phyloP scores from a whole-genome alignment of 2,113 vertebrate species.

The Mesitornis unicolor region DNA sequence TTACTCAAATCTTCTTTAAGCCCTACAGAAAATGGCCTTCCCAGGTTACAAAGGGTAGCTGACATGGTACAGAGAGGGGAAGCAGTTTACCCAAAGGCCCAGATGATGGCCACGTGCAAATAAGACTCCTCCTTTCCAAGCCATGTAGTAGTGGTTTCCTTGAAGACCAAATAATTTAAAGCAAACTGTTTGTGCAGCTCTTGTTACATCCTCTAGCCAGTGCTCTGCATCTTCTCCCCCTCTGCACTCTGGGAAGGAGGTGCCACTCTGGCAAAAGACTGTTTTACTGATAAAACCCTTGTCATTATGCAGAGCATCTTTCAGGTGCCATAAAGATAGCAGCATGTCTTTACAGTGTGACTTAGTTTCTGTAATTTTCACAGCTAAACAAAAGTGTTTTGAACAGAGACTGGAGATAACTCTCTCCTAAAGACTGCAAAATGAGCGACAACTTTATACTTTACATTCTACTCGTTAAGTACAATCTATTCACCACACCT shows the following conservation, averaged over 20 bases:
- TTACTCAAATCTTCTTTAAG: background rate
- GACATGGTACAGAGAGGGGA: background rate
- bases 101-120: background rate
- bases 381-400: background rate
- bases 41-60: background rate
- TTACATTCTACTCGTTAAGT: background rate
- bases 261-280: background rate
- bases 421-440: background rate
- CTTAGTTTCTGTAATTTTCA: background rate
- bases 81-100: background rate
- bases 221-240: background rate
- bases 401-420: background rate
- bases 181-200: background rate
- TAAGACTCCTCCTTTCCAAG: background rate
- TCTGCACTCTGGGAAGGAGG: background rate
- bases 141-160: background rate
- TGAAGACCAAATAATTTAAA: background rate
- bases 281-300: background rate
- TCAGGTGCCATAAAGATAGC: background rate
- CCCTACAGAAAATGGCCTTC: background rate
- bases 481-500: background rate
- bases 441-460: background rate
- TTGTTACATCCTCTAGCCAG: background rate
- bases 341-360: background rate
- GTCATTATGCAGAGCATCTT: background rate